phyloP scores from a whole-genome alignment of 2,797 vertebrate genomes.

The Lagodon rhomboides region DNA sequence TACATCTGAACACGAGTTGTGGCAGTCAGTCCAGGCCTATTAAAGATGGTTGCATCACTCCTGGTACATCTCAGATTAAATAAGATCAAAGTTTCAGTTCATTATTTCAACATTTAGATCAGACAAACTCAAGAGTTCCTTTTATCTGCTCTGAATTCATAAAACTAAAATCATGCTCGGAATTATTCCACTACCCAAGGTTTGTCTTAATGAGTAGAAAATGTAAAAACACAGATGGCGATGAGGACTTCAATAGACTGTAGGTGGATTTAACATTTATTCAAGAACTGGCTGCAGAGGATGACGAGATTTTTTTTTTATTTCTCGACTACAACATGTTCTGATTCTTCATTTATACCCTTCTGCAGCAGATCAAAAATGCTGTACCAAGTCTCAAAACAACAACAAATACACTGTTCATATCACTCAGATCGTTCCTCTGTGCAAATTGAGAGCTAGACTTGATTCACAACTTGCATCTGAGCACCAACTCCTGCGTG shows the following conservation, averaged over 20 bases:
- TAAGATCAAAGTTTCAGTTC: constrained; percentile 11
- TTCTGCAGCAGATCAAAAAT: constrained; percentile 20
- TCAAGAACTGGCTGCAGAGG: constrained; percentile 11
- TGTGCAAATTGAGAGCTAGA: constrained; percentile 16
- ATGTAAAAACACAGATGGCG: constrained; percentile 15
- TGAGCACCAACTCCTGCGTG: constrained; percentile 10
- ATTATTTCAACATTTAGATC: constrained; percentile 15
- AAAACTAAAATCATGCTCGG: constrained; percentile 7
- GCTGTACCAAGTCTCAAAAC: constrained; percentile 4
- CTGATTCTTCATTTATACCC: constrained; percentile 5
- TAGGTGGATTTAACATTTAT: constrained; percentile 23
- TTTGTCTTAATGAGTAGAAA: constrained; percentile 1
- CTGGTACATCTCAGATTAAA: constrained; percentile 3
- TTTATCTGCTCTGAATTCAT: constrained; percentile 4
- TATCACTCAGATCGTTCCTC: constrained; percentile 6
- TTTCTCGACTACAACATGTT: constrained; percentile 11
- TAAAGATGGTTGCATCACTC: constrained; percentile 1
- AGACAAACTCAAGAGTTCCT: not conserved
- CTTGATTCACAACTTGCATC: constrained; percentile 27
- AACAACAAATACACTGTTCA: constrained; percentile 40
- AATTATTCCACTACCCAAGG: constrained; percentile 19
- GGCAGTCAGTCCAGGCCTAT: constrained; percentile 10
- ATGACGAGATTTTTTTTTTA: not conserved
- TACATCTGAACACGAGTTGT: constrained; percentile 14
- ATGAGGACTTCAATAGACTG: constrained; percentile 34